These are phyloP conservation scores for Typhlomys cinereus DNA, from an alignment of 2,113 vertebrate genomes.

Conservation along the genomic window DNA sequence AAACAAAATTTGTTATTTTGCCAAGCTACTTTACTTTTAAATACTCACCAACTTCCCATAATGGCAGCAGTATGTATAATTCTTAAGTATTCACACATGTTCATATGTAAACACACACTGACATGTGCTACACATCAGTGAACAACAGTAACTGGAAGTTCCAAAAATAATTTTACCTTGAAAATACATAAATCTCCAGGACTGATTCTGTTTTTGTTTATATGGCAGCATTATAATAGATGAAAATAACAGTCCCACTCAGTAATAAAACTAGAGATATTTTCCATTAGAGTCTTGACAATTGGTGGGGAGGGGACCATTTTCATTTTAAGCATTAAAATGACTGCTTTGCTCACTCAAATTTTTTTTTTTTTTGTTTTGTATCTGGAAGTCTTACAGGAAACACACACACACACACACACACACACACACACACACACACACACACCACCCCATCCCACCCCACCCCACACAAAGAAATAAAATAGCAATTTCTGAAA, in stretches of 20 bases:
- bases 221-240: background rate
- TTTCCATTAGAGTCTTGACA: too few relatives aligned
- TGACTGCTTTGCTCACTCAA: too few relatives aligned
- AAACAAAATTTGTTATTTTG: background rate
- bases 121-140: background rate
- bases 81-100: background rate
- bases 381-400: too few relatives aligned
- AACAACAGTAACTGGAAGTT: background rate
- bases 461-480: too few relatives aligned
- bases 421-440: too few relatives aligned
- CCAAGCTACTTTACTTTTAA: background rate
- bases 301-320: too few relatives aligned
- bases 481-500: too few relatives aligned
- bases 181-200: background rate
- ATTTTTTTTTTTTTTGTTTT: too few relatives aligned
- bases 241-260: background rate
- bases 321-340: too few relatives aligned
- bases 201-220: background rate
- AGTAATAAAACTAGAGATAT: too few relatives aligned
- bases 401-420: too few relatives aligned
- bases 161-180: constrained; percentile 39
- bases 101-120: background rate
- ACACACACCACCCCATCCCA: too few relatives aligned
- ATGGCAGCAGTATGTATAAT: background rate
- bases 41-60: background rate